Evolutionary conservation across 1,140 invertebrate genomes (phyloP).

Genomic region (Bombus haemorrhoidalis): DNA sequence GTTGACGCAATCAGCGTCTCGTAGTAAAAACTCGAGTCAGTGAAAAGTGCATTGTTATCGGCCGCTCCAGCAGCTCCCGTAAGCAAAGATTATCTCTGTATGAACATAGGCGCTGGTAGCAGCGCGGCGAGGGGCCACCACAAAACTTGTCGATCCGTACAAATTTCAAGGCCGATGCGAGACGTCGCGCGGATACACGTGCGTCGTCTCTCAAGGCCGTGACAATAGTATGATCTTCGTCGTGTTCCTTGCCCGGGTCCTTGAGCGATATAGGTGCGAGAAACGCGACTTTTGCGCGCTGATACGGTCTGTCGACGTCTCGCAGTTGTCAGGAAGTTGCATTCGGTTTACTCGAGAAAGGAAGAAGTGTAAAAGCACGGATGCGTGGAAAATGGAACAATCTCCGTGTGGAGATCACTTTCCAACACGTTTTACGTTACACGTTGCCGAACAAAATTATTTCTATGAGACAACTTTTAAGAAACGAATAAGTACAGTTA

Average conservation of each 20-base stretch:
- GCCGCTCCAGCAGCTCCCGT: not conserved
- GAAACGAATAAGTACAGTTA: too few relatives aligned
- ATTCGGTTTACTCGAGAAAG: not conserved
- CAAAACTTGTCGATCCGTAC: constrained; percentile 49
- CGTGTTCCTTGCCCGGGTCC: constrained; percentile 24
- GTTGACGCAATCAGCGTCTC: not conserved
- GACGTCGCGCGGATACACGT: constrained; percentile 42
- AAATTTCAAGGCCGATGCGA: constrained; percentile 45
- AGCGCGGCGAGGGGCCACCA: not conserved
- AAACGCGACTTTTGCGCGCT: not conserved
- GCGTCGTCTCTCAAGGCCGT: constrained; percentile 40
- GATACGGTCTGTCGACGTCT: not conserved
- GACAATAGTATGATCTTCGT: constrained; percentile 40
- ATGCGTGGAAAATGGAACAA: too few relatives aligned
- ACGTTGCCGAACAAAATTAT: too few relatives aligned
- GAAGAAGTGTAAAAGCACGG: not conserved
- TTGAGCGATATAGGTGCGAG: constrained; percentile 38
- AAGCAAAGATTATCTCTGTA: constrained; percentile 31
- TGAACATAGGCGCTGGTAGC: not conserved
- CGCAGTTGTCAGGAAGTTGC: not conserved
- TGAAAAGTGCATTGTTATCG: constrained; percentile 10
- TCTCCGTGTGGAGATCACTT: too few relatives aligned
- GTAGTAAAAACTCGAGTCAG: not conserved
- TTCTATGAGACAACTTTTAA: too few relatives aligned
- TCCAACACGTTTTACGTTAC: too few relatives aligned